Percentiles rank a stretch among this genome's conserved stretches.
Conservation (phyloP, 2,888 invertebrate genomes). For the Pristionchus mayeri region DNA sequence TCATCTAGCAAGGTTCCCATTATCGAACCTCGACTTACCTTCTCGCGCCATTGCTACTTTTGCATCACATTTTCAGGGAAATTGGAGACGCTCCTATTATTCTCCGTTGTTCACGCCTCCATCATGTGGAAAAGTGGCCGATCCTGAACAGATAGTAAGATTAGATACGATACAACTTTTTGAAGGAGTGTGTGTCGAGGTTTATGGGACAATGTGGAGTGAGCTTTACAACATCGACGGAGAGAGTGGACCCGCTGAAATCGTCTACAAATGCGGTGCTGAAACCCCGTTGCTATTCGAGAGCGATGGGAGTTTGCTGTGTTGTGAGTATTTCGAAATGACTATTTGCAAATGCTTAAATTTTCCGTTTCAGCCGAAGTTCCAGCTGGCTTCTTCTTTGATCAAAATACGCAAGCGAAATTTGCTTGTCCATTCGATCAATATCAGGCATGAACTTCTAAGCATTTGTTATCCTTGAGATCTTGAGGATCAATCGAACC, state of each 20-base stretch:
- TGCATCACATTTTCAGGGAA: not conserved
- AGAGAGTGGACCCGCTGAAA: not conserved
- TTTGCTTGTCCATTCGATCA: not conserved
- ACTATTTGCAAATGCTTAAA: too few species aligned
- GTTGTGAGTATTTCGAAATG: not conserved
- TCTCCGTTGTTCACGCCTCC: not conserved
- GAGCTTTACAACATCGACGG: not conserved
- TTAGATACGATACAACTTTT: too few species aligned
- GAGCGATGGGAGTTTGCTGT: not conserved
- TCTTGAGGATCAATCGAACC: not conserved
- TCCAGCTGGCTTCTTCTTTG: not conserved
- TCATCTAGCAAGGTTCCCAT: too few species aligned
- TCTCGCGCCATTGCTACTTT: too few species aligned
- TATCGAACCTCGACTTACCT: too few species aligned
- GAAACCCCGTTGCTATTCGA: not conserved
- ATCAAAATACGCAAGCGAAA: not conserved
- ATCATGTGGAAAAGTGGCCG: constrained; percentile 17
- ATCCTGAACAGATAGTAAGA: not conserved
- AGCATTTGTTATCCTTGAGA: too few species aligned
- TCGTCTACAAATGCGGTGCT: not conserved
- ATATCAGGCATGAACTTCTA: not conserved
- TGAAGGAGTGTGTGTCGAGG: not conserved
- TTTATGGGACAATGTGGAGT: not conserved
- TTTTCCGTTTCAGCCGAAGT: constrained; percentile 3
- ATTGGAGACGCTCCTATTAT: constrained; percentile 28